A percentile compares a stretch with the other conserved stretches of the same genome.
These are phyloP conservation scores for Hypothenemus hampei DNA, from an alignment of 1,140 invertebrate genomes.

Conservation along the genomic window DNA sequence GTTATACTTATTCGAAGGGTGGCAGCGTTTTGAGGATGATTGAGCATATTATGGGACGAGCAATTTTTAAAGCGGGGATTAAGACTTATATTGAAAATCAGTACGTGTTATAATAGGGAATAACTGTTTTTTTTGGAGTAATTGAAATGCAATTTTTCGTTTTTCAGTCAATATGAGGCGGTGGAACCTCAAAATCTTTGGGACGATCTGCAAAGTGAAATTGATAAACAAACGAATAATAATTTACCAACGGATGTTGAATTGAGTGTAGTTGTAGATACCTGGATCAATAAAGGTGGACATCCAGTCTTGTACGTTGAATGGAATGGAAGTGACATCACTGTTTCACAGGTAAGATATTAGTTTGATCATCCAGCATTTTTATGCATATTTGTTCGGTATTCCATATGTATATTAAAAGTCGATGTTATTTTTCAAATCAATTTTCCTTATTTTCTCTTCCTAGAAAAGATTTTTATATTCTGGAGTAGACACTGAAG, in stretches of 20 bases:
- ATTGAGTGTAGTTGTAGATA: conserved; percentile 3
- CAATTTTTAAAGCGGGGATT: conserved; percentile 57
- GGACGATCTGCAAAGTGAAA: not conserved
- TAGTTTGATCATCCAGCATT: not conserved
- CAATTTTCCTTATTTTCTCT: not conserved
- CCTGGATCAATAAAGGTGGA: conserved; percentile 11
- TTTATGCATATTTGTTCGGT: not conserved
- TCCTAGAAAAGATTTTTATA: conserved; percentile 9
- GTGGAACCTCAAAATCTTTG: conserved; percentile 6
- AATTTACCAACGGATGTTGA: not conserved
- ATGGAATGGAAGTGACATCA: not conserved
- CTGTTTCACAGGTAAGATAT: not conserved
- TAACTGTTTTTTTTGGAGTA: not conserved
- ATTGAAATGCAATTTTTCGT: not conserved
- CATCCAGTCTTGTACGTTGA: conserved; percentile 5
- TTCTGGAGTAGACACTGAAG: conserved; percentile 2
- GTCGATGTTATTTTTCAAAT: not conserved
- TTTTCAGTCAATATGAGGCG: conserved; percentile 1
- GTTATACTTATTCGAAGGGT: conserved; percentile 58
- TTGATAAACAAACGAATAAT: no score
- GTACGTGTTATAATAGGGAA: conserved; percentile 41
- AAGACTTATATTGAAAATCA: conserved; percentile 49
- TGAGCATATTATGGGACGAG: conserved; percentile 59
- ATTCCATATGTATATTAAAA: not conserved
- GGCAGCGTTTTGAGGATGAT: conserved; percentile 71